phyloP scores from a whole-genome alignment of 2,888 invertebrate species.

The Megamerina dolium region DNA sequence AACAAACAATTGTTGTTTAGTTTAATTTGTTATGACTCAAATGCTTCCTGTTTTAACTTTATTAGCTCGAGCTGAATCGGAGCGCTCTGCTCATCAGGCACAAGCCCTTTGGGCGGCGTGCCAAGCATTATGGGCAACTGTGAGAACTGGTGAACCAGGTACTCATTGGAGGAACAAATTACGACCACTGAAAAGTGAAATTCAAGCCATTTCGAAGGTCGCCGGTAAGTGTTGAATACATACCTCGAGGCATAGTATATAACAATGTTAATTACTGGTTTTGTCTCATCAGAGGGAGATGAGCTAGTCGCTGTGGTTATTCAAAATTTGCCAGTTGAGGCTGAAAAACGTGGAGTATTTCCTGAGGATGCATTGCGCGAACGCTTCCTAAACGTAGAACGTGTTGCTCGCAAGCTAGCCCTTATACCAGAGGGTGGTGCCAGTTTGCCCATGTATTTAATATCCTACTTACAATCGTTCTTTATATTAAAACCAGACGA shows the following conservation, averaged over 20 bases:
- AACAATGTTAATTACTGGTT: not conserved
- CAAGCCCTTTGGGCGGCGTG: constrained; percentile 93
- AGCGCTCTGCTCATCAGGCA: constrained; percentile 69
- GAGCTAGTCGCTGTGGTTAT: constrained; percentile 73
- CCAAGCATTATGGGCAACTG: constrained; percentile 74
- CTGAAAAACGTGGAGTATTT: constrained; percentile 74
- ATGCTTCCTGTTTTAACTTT: not conserved
- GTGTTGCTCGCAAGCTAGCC: constrained; percentile 76
- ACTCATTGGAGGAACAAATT: constrained; percentile 55
- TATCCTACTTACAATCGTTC: constrained; percentile 86
- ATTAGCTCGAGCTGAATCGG: constrained; percentile 65
- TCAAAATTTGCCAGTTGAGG: constrained; percentile 70
- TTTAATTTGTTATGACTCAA: constrained; percentile 1
- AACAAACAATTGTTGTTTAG: no score
- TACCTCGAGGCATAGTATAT: not conserved
- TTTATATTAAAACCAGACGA: constrained; percentile 64
- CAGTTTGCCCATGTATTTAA: constrained; percentile 70
- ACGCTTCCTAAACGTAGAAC: constrained; percentile 75
- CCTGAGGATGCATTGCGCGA: constrained; percentile 82
- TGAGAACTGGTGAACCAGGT: constrained; percentile 59
- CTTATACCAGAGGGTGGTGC: constrained; percentile 85
- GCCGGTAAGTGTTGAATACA: constrained; percentile 56
- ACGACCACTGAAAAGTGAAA: constrained; percentile 61
- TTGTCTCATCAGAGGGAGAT: constrained; percentile 57
- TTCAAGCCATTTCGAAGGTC: constrained; percentile 67